These are phyloP conservation scores for Muscicapa adusta DNA, from an alignment of 2,113 vertebrate species.

Conservation along the genomic window DNA sequence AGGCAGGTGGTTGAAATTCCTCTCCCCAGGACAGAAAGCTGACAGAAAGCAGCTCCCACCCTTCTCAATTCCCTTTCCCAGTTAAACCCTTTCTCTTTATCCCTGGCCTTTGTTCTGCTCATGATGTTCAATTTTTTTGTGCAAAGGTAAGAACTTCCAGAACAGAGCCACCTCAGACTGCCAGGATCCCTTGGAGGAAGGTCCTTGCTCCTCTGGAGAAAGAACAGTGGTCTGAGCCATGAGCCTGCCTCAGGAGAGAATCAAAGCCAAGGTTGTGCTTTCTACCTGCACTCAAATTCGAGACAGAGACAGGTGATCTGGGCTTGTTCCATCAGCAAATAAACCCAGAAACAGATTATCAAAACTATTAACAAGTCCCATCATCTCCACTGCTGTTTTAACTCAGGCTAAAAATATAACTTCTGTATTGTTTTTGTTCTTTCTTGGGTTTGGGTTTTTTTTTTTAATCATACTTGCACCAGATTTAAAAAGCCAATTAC, in stretches of 20 bases:
- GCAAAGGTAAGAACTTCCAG: neutral
- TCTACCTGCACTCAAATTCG: neutral
- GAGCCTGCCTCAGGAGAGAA: neutral
- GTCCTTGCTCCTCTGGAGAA: neutral
- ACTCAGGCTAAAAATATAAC: neutral
- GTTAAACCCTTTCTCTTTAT: neutral
- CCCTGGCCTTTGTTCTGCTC: neutral
- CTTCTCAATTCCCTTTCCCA: neutral
- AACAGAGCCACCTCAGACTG: neutral
- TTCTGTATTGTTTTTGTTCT: neutral
- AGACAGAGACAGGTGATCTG: neutral
- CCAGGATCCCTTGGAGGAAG: neutral
- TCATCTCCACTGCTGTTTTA: neutral
- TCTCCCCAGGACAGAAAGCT: neutral
- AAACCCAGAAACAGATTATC: neutral
- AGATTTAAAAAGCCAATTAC: neutral
- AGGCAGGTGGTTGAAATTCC: neutral
- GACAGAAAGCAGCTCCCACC: neutral
- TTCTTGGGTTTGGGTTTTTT: accelerated
- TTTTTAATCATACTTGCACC: neutral
- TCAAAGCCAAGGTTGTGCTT: accelerated
- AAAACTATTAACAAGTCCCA: neutral
- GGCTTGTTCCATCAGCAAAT: neutral
- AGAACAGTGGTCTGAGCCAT: neutral
- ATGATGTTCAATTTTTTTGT: neutral